phyloP scores from a whole-genome alignment of 2,113 vertebrate genomes.

The Herpailurus yagouaroundi region DNA sequence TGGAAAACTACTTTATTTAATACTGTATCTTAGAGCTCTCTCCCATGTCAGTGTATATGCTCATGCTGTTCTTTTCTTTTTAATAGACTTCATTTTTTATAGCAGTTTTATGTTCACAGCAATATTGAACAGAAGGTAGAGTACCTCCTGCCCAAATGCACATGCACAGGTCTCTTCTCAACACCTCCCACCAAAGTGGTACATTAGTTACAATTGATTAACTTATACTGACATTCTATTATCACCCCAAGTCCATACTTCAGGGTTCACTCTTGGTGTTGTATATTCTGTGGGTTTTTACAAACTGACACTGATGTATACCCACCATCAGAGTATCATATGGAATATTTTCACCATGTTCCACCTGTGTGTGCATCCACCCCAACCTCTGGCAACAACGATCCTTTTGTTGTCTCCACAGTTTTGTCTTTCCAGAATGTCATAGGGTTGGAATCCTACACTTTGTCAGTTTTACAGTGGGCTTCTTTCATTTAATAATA shows the following conservation, averaged over 20 bases:
- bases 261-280: background rate
- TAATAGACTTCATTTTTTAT: background rate
- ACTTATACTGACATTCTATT: background rate
- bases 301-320: background rate
- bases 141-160: background rate
- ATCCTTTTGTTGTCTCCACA: background rate
- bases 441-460: background rate
- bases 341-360: background rate
- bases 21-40: background rate
- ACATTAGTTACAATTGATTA: background rate
- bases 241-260: background rate
- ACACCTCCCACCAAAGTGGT: background rate
- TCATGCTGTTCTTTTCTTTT: background rate
- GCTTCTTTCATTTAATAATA: background rate
- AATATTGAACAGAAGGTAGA: background rate
- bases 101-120: background rate
- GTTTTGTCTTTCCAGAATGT: background rate
- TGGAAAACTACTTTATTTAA: conserved; percentile 6
- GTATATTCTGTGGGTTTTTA: background rate
- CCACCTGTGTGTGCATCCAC: background rate
- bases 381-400: background rate
- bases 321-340: background rate
- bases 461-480: background rate
- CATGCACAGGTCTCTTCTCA: background rate
- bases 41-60: background rate